Evolutionary conservation across 2,113 vertebrate genomes (phyloP).

Genomic region (Synodontis membranacea): DNA sequence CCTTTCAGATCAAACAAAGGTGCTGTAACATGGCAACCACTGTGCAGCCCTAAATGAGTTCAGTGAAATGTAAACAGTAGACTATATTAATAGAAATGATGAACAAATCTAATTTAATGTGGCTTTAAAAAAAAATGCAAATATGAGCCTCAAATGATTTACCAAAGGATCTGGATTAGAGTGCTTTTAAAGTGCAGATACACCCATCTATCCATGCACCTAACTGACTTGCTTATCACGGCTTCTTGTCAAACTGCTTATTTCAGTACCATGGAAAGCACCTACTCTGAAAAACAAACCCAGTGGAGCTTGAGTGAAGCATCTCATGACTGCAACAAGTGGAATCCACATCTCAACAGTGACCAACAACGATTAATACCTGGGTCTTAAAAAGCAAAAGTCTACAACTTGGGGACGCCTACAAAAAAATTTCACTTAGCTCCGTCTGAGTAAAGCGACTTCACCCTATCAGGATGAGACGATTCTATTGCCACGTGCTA

Average conservation of each 20-base stretch:
- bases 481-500: not conserved
- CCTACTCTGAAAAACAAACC: not conserved
- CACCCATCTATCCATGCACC: not conserved
- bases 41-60: not conserved
- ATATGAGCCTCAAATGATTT: not conserved
- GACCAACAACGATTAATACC: not conserved
- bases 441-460: not conserved
- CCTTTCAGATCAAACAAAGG: not conserved
- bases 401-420: not conserved
- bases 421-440: not conserved
- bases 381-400: not conserved
- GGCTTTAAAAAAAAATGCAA: no score
- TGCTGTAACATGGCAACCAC: not conserved
- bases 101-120: not conserved
- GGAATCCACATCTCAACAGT: no score
- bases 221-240: not conserved
- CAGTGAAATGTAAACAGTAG: not conserved
- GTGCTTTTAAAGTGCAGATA: slow-evolving; percentile 7
- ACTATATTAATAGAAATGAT: not conserved
- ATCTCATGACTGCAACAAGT: not conserved
- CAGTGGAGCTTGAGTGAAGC: not conserved
- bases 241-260: not conserved
- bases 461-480: not conserved
- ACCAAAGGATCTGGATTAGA: no score
- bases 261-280: slow-evolving; percentile 74